phyloP scores from a whole-genome alignment of 1,140 invertebrate species.

The Latrodectus geometricus region DNA sequence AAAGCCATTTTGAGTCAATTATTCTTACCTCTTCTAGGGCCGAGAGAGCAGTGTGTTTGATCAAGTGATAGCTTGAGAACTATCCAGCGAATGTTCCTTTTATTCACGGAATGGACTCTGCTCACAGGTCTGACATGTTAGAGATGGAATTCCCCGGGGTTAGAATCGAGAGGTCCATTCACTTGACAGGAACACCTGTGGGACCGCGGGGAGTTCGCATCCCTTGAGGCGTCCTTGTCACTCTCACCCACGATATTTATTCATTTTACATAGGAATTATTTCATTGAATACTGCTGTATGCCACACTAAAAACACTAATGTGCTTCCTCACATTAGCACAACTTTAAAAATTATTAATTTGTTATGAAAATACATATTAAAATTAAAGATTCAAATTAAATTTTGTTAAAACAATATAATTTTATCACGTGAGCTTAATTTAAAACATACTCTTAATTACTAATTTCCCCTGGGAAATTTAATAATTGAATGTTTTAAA shows the following conservation, averaged over 20 bases:
- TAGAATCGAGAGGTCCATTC: conserved; percentile 38
- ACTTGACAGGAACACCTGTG: conserved; percentile 57
- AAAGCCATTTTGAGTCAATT: conserved; percentile 53
- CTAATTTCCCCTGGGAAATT: no score
- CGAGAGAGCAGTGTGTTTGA: conserved; percentile 36
- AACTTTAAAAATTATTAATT: no score
- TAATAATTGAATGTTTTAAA: no score
- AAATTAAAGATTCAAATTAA: no score
- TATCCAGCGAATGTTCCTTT: conserved; percentile 4
- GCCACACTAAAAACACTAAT: no score
- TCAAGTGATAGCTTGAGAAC: conserved; percentile 40
- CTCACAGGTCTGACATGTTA: conserved; percentile 49
- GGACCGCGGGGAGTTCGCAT: conserved; percentile 41
- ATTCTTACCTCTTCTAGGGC: conserved; percentile 16
- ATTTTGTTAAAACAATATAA: no score
- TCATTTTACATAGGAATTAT: conserved; percentile 5
- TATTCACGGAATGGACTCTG: conserved; percentile 35
- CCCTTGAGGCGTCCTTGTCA: not conserved
- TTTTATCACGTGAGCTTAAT: no score
- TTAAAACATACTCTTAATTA: no score
- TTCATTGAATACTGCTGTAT: not conserved
- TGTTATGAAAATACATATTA: no score
- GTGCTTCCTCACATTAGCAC: no score
- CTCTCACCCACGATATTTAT: conserved; percentile 47
- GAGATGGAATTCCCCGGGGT: conserved; percentile 36